phyloP scores from a whole-genome alignment of 2,888 invertebrate genomes.

The Perithous albicinctus region DNA sequence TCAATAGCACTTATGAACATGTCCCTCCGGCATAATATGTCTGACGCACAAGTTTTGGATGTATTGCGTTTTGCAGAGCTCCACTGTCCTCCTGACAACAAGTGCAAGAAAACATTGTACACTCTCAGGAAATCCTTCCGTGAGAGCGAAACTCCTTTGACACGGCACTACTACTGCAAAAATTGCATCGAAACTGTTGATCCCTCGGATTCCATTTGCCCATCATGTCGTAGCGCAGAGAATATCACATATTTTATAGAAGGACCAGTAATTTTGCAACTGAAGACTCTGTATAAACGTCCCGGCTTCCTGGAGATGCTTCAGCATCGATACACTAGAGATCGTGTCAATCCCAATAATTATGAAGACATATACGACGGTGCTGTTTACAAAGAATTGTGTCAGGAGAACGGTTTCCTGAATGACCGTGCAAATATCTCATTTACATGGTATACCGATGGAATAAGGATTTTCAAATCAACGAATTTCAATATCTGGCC shows the following conservation, averaged over 20 bases:
- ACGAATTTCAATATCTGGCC: too few species aligned
- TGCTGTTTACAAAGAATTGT: too few species aligned
- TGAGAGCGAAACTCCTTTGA: constrained; percentile 40
- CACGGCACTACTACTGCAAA: constrained; percentile 55
- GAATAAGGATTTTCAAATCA: too few species aligned
- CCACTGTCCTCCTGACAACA: too few species aligned
- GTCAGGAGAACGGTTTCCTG: too few species aligned
- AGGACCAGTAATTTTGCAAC: constrained; percentile 53
- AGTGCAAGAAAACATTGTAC: too few species aligned
- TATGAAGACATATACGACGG: neutral
- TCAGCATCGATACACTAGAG: constrained; percentile 23
- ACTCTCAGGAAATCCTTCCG: constrained; percentile 53
- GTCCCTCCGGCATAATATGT: constrained; percentile 9
- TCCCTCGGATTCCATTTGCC: constrained; percentile 15
- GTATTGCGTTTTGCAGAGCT: constrained; percentile 31
- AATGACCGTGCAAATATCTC: too few species aligned
- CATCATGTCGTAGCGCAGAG: constrained; percentile 45
- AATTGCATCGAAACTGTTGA: constrained; percentile 42
- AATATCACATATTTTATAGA: too few species aligned
- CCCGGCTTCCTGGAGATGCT: constrained; percentile 43
- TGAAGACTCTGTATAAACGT: constrained; percentile 48
- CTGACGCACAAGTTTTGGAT: constrained; percentile 14
- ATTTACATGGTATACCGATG: too few species aligned
- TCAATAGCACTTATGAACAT: too few species aligned
- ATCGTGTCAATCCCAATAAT: neutral